Base-by-base conservation (phyloP, 1,140 invertebrate genomes). In the Plutomurus gul region DNA sequence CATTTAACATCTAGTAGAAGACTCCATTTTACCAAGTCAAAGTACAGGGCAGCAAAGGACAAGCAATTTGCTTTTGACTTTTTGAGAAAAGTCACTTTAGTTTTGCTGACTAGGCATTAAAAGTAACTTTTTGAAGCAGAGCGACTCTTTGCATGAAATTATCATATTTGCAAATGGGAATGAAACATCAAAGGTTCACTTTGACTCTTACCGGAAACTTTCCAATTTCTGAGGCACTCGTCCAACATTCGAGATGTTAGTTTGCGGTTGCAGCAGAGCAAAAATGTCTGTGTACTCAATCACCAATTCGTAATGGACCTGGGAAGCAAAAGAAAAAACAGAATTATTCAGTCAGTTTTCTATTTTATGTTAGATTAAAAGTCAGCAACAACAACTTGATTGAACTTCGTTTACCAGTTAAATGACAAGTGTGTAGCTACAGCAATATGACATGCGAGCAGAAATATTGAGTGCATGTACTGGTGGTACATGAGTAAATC, bases 281-380 rank as follows among this genome's bases (percentile, higher is more conserved):
- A 81, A 80, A 72, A 83, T 80, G 56, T 83, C 79, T 18, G 80
- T 80, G 75, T 79, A 83, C 25, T 83, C 82, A 43, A 81, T 78
- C 60, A 30, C 49, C 75, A 83, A 75, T 37, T 83, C 82, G 56
- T 83, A 83, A 60, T 83, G 78, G 33, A 83, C 70, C 82, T 83
- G 49, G 18, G 74, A 79, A 39, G 71, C 22, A 46, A 0, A 30
- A 20, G 27, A 33, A 27, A 65, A 65, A n/a, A n/a, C 13, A 33
- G 56, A 65, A 65, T 33, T 33, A 27, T 36, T 33, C 11, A 43
- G n/a, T n/a, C 39, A n/a, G n/a, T n/a, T n/a, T n/a, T n/a, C n/a
- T n/a, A n/a, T n/a, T n/a, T n/a, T n/a, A n/a, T n/a, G n/a, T n/a
- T n/a, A n/a, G n/a, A n/a, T n/a, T n/a, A n/a, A n/a, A n/a, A n/a